These are phyloP conservation scores for Pterobdella sp. DNA, from an alignment of 2,888 invertebrate species.

Conservation along the genomic window DNA sequence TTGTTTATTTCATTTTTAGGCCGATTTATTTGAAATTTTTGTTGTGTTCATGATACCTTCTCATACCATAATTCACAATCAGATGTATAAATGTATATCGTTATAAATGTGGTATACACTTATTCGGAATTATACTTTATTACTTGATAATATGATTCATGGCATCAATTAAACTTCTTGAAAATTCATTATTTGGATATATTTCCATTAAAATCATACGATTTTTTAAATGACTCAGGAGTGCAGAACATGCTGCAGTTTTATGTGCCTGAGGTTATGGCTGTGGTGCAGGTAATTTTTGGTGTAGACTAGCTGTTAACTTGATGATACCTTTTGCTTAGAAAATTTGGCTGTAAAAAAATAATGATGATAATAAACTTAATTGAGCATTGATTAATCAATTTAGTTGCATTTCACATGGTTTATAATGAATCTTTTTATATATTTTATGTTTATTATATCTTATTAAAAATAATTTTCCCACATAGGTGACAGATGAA, in stretches of 20 bases:
- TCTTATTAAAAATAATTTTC: slow-evolving; percentile 10
- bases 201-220: not conserved
- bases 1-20: too few relatives aligned
- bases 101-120: too few relatives aligned
- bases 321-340: too few relatives aligned
- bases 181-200: not conserved
- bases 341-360: not conserved
- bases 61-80: too few relatives aligned
- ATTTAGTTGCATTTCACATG: not conserved
- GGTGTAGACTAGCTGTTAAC: too few relatives aligned
- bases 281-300: slow-evolving; percentile 49
- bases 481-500: slow-evolving; percentile 33
- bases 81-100: too few relatives aligned
- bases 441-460: not conserved
- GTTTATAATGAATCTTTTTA: not conserved
- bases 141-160: not conserved
- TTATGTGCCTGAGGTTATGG: slow-evolving; percentile 85
- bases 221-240: not conserved
- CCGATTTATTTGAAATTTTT: too few relatives aligned
- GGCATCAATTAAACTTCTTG: not conserved
- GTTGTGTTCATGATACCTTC: too few relatives aligned
- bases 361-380: not conserved
- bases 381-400: not conserved
- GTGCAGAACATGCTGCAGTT: slow-evolving; percentile 99
- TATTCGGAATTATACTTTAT: not conserved